phyloP scores from a whole-genome alignment of 2,888 invertebrate genomes.

The Agrilus mali region DNA sequence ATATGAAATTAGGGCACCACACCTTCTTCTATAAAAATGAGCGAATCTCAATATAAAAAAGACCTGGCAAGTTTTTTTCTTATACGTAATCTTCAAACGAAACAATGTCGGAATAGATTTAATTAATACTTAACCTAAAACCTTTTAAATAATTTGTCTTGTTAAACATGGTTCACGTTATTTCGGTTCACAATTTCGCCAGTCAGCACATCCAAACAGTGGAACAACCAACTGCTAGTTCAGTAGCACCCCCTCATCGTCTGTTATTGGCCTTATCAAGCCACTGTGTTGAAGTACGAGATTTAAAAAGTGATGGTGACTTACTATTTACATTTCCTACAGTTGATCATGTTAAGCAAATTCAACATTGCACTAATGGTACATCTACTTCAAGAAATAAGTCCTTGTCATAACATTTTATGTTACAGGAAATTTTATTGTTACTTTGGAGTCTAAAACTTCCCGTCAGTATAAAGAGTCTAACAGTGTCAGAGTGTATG shows the following conservation, averaged over 20 bases:
- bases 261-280: conserved; percentile 47
- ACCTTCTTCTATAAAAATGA: too few relatives aligned
- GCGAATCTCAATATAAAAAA: too few relatives aligned
- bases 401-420: conserved; percentile 9
- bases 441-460: conserved; percentile 48
- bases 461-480: conserved; percentile 33
- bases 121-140: too few relatives aligned
- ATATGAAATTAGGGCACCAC: too few relatives aligned
- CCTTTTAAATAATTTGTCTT: too few relatives aligned
- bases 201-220: conserved; percentile 52
- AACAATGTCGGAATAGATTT: too few relatives aligned
- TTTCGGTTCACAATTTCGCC: conserved; percentile 55
- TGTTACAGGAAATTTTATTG: conserved; percentile 48
- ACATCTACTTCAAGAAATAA: conserved; percentile 12
- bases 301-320: conserved; percentile 34
- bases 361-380: conserved; percentile 56
- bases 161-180: conserved; percentile 51
- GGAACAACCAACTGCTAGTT: conserved; percentile 52
- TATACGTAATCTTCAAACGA: too few relatives aligned
- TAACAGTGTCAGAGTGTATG: conserved; percentile 56
- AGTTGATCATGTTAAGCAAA: conserved; percentile 54
- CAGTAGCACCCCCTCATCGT: conserved; percentile 43
- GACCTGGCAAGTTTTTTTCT: too few relatives aligned
- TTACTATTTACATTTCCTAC: conserved; percentile 55
- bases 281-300: conserved; percentile 47